phyloP scores from a whole-genome alignment of 2,888 invertebrate species.

The Phengaris alcon region DNA sequence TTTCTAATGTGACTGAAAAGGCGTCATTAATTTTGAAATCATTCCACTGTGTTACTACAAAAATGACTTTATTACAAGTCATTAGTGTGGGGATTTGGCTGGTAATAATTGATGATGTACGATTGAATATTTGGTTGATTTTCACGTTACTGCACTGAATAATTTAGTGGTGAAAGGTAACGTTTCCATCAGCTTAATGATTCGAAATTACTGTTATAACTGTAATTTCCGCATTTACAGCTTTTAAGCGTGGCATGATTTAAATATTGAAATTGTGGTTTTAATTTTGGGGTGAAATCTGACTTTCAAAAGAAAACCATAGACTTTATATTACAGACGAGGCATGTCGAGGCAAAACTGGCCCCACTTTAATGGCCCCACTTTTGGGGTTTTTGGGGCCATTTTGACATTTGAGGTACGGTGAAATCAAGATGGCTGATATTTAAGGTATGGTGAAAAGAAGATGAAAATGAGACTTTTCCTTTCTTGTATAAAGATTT shows the following conservation, averaged over 20 bases:
- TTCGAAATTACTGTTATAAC: slow-evolving; percentile 2
- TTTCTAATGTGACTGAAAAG: background rate
- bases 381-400: too few species aligned
- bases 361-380: too few species aligned
- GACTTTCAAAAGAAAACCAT: too few species aligned
- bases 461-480: too few species aligned
- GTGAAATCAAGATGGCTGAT: too few species aligned
- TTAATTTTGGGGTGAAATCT: too few species aligned
- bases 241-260: background rate
- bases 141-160: slow-evolving; percentile 9
- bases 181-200: slow-evolving; percentile 9
- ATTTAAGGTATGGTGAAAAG: too few species aligned
- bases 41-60: background rate
- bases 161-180: background rate
- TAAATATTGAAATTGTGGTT: background rate
- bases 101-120: slow-evolving; percentile 3
- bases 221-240: background rate
- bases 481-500: too few species aligned
- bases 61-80: slow-evolving; percentile 6
- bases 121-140: slow-evolving; percentile 15
- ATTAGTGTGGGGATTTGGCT: background rate
- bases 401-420: too few species aligned
- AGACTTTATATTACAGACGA: too few species aligned
- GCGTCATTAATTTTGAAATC: background rate
- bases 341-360: too few species aligned